phyloP scores from a whole-genome alignment of 2,797 vertebrate genomes.

The Smutsia temminckii region DNA sequence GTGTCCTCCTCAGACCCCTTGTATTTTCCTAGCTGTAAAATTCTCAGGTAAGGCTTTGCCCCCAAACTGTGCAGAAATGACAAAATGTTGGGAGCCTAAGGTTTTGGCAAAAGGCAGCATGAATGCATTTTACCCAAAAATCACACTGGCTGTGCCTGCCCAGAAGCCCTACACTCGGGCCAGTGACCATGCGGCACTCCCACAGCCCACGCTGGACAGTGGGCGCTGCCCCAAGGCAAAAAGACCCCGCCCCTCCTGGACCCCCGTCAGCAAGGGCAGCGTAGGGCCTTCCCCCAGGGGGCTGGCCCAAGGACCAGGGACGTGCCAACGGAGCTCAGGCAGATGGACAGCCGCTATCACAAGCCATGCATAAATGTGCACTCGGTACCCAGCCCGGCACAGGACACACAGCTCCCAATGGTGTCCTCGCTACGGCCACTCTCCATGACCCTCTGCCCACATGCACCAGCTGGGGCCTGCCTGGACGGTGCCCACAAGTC shows the following conservation, averaged over 20 bases:
- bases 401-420: fast-evolving
- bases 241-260: background rate
- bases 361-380: fast-evolving
- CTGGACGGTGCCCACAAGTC: fast-evolving
- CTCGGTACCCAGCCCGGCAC: background rate
- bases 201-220: fast-evolving
- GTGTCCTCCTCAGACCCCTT: too few species aligned
- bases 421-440: fast-evolving
- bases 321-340: fast-evolving
- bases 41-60: background rate
- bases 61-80: fast-evolving
- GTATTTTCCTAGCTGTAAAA: background rate
- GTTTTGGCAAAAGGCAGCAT: background rate
- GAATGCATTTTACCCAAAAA: background rate
- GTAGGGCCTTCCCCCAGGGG: background rate
- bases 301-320: background rate
- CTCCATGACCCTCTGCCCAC: fast-evolving
- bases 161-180: background rate
- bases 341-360: fast-evolving
- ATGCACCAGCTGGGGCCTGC: fast-evolving
- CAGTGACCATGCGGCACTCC: too few species aligned
- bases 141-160: background rate
- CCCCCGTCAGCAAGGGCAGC: fast-evolving
- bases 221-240: fast-evolving
- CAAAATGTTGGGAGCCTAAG: too few species aligned